These are phyloP conservation scores for Alviniconcha strummeri DNA, from an alignment of 2,888 invertebrate species.

Conservation along the genomic window DNA sequence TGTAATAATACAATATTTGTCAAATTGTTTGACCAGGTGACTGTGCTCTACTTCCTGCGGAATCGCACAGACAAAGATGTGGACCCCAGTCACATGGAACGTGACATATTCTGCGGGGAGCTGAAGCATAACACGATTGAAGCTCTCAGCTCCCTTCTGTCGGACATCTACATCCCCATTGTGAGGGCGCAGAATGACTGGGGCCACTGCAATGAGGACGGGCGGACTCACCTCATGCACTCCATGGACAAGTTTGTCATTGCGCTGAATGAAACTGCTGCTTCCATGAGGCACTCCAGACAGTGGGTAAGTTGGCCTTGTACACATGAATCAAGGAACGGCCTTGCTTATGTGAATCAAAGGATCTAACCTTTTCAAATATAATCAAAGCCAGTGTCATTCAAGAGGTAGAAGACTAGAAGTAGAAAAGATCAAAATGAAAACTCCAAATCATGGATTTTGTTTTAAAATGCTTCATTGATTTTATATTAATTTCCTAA, in stretches of 20 bases:
- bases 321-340: not conserved
- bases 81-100: constrained; percentile 66
- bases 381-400: too few relatives aligned
- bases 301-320: constrained; percentile 61
- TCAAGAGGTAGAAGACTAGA: too few relatives aligned
- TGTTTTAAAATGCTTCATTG: too few relatives aligned
- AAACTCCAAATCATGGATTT: too few relatives aligned
- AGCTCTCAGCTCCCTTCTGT: constrained; percentile 65
- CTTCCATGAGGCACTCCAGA: constrained; percentile 64
- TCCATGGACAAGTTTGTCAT: constrained; percentile 69
- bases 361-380: too few relatives aligned
- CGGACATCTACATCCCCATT: constrained; percentile 71
- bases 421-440: too few relatives aligned
- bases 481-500: too few relatives aligned
- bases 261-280: constrained; percentile 66
- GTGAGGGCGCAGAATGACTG: constrained; percentile 70
- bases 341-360: too few relatives aligned
- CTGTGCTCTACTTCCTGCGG: constrained; percentile 70
- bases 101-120: constrained; percentile 72
- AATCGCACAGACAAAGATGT: constrained; percentile 69
- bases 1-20: too few relatives aligned
- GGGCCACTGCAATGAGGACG: constrained; percentile 70
- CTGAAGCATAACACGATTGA: constrained; percentile 71
- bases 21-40: constrained; percentile 41
- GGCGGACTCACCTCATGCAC: constrained; percentile 62